Evolutionary conservation across 2,113 vertebrate species (phyloP).

Genomic region (Misgurnus anguillicaudatus): DNA sequence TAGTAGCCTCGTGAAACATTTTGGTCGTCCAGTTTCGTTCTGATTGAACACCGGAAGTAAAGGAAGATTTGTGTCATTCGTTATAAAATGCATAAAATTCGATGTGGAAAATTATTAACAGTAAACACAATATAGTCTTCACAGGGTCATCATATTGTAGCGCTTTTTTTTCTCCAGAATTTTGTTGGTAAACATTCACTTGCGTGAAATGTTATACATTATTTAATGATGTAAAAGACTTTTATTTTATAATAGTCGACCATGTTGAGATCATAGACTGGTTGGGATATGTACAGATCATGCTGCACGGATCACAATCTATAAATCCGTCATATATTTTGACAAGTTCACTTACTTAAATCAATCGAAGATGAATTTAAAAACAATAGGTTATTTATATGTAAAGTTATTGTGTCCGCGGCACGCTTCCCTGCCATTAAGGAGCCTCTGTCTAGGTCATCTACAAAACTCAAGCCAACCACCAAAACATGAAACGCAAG

Average conservation of each 20-base stretch:
- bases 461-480: slow-evolving; percentile 44
- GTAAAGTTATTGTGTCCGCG: slow-evolving; percentile 18
- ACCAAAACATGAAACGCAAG: background rate
- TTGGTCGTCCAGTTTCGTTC: slow-evolving; percentile 52
- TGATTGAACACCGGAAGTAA: background rate
- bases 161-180: background rate
- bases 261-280: background rate
- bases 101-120: background rate
- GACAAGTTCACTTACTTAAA: background rate
- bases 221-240: background rate
- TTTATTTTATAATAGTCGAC: slow-evolving; percentile 43
- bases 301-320: background rate
- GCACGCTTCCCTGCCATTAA: background rate
- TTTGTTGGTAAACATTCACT: no score
- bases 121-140: background rate
- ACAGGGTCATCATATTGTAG: background rate
- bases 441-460: slow-evolving; percentile 3
- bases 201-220: background rate
- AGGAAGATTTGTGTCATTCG: background rate
- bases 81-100: no score
- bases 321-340: background rate
- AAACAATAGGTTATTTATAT: slow-evolving; percentile 1
- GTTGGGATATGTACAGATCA: background rate
- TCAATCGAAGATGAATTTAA: slow-evolving; percentile 45
- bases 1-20: slow-evolving; percentile 54